Evolutionary conservation across 2,113 vertebrate genomes (phyloP).

Genomic region (Cyprinodon variegatus): DNA sequence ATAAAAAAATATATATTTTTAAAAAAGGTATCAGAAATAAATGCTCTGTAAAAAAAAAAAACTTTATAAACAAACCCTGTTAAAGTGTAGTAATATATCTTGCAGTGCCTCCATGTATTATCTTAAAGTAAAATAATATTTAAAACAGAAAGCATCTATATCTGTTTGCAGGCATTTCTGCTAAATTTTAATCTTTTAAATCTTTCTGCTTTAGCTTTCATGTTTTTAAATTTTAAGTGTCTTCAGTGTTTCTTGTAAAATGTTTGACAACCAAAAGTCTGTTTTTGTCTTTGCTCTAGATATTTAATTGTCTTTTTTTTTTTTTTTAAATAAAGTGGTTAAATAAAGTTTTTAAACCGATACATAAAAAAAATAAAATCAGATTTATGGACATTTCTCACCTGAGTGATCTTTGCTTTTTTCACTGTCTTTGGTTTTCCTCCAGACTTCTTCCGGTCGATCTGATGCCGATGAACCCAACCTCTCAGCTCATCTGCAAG

Average conservation of each 20-base stretch:
- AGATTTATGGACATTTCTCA: slow-evolving; percentile 26
- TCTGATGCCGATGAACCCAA: slow-evolving; percentile 90
- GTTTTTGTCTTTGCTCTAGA: background rate
- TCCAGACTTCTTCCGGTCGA: slow-evolving; percentile 83
- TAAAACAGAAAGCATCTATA: too few species aligned
- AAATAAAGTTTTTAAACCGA: background rate
- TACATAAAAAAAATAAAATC: background rate
- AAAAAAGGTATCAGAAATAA: background rate
- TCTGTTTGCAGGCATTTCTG: too few species aligned
- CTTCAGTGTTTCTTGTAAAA: background rate
- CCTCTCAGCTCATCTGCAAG: slow-evolving; percentile 88
- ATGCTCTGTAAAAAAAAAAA: too few species aligned
- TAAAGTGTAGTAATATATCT: too few species aligned
- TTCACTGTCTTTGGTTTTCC: slow-evolving; percentile 76
- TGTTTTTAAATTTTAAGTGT: too few species aligned
- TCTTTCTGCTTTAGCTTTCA: too few species aligned
- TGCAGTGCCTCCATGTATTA: too few species aligned
- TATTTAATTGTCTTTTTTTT: too few species aligned
- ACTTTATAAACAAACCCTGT: too few species aligned
- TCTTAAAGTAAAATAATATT: too few species aligned
- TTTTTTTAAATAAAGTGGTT: background rate
- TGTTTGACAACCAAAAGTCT: background rate
- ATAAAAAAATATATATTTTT: background rate
- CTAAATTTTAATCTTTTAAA: too few species aligned
- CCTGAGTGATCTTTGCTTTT: slow-evolving; percentile 83